phyloP scores from a whole-genome alignment of 1,140 invertebrate species.

The Drosophila dunni region DNA sequence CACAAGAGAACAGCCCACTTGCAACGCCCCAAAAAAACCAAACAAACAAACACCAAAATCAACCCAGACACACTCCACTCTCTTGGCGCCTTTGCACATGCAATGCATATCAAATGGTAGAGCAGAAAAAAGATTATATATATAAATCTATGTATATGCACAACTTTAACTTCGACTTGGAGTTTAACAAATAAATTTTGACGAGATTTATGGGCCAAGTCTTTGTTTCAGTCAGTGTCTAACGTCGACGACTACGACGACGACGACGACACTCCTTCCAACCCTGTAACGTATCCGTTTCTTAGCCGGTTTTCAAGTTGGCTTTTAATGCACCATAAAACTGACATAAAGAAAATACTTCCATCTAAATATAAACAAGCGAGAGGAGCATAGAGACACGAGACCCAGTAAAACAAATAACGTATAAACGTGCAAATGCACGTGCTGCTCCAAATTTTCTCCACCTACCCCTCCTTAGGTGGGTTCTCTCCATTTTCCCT shows the following conservation, averaged over 20 bases:
- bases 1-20: conserved; percentile 36
- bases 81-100: conserved; percentile 60
- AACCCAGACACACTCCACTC: conserved; percentile 1
- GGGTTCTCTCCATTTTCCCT: conserved; percentile 13
- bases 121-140: conserved; percentile 53
- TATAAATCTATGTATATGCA: conserved; percentile 20
- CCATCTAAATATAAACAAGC: conserved; percentile 78
- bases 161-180: conserved; percentile 53
- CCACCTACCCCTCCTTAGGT: not conserved
- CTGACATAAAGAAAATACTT: conserved; percentile 72
- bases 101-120: conserved; percentile 69
- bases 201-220: conserved; percentile 68
- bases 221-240: conserved; percentile 33
- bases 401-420: conserved; percentile 42
- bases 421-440: conserved; percentile 77
- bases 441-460: conserved; percentile 77
- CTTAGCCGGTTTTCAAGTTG: conserved; percentile 52
- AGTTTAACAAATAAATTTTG: conserved; percentile 76
- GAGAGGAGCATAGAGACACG: conserved; percentile 13
- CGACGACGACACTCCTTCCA: conserved; percentile 25
- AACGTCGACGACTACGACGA: not conserved
- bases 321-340: conserved; percentile 54
- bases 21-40: conserved; percentile 27
- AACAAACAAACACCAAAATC: too few species aligned
- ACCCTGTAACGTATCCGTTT: conserved; percentile 11